Percentiles rank a stretch among this genome's conserved stretches.
Evolutionary conservation across 2,113 vertebrate genomes (phyloP).

Genomic region (Siniperca knerii): DNA sequence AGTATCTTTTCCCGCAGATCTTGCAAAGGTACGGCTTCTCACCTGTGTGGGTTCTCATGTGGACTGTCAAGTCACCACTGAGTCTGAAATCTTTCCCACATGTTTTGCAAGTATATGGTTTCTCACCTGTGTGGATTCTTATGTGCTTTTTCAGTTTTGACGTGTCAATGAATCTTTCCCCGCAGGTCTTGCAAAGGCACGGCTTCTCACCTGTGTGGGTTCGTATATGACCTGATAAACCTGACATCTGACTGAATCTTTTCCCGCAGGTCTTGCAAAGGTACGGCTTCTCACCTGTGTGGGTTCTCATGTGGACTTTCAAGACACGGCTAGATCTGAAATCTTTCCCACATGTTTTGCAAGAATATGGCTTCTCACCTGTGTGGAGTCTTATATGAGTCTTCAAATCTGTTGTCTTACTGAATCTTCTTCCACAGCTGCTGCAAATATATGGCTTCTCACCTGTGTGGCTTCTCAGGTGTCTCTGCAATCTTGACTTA

Average conservation of each 20-base stretch:
- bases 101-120: no score
- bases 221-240: accelerated
- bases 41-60: constrained; percentile 18
- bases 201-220: neutral
- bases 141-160: no score
- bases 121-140: no score
- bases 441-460: neutral
- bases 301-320: neutral
- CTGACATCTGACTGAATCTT: neutral
- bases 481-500: neutral
- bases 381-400: neutral
- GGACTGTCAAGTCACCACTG: no score
- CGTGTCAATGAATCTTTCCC: no score
- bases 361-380: neutral
- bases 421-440: neutral
- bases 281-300: neutral
- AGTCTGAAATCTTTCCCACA: no score
- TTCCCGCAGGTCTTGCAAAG: neutral
- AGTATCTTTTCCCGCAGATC: neutral
- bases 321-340: neutral
- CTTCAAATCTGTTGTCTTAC: neutral
- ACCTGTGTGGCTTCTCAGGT: neutral
- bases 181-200: neutral
- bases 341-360: neutral
- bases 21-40: constrained; percentile 18